A percentile compares a stretch with the other conserved stretches of the same genome.
Conservation (phyloP, 2,888 invertebrate species). For the Dolichomitus sp. region DNA sequence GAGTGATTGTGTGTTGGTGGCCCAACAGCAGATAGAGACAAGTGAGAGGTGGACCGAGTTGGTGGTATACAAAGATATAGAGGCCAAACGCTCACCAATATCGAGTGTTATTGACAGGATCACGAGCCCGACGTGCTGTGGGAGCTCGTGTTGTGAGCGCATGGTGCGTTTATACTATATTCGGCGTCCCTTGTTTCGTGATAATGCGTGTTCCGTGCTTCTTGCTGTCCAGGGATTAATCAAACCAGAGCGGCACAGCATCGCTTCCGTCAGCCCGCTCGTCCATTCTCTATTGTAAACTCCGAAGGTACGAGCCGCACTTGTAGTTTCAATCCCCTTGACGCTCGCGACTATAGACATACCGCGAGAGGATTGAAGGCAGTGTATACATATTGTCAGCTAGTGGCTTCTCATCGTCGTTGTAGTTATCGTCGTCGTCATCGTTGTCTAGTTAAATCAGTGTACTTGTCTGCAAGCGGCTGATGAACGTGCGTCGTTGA, state of each 20-base stretch:
- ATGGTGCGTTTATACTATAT: conserved; percentile 38
- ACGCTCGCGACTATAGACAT: conserved; percentile 27
- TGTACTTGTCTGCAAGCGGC: conserved; percentile 15
- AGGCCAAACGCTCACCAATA: conserved; percentile 52
- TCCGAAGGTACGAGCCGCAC: conserved; percentile 36
- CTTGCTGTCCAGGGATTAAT: conserved; percentile 67
- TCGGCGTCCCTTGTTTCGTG: conserved; percentile 55
- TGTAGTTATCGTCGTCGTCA: conserved; percentile 11
- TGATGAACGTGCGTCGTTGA: not conserved
- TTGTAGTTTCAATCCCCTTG: conserved; percentile 46
- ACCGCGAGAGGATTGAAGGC: conserved; percentile 15
- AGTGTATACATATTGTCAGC: conserved; percentile 9
- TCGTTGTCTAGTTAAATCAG: conserved; percentile 56
- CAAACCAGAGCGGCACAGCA: conserved; percentile 59
- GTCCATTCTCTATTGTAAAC: conserved; percentile 53
- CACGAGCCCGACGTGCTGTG: conserved; percentile 34
- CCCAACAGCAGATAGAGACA: conserved; percentile 1
- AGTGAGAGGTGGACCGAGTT: conserved; percentile 8
- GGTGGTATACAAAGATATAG: not conserved
- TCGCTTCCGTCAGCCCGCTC: conserved; percentile 56
- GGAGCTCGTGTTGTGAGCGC: conserved; percentile 8
- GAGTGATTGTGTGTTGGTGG: conserved; percentile 17
- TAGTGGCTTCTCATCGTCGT: conserved; percentile 5
- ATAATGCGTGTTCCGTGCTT: conserved; percentile 67
- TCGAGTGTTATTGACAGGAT: conserved; percentile 65